Percentiles rank a stretch among this genome's conserved stretches.
phyloP scores from a whole-genome alignment of 2,888 invertebrate species.

The Heliconius erato region DNA sequence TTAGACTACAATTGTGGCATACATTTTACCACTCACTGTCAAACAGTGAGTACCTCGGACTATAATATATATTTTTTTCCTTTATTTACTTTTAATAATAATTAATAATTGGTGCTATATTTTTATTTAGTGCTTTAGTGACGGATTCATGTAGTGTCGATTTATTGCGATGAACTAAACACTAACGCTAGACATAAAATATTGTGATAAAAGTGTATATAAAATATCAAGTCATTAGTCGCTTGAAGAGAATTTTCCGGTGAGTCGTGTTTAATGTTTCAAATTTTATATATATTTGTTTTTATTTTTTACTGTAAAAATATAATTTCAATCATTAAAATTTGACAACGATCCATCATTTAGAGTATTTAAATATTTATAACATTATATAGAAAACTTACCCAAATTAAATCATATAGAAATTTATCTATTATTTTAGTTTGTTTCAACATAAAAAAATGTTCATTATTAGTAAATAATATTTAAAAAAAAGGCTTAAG shows the following conservation, averaged over 20 bases:
- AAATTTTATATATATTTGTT: background rate
- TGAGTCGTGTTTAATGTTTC: conserved; percentile 63
- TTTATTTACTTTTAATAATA: conserved; percentile 3
- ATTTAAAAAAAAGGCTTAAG: conserved; percentile 40
- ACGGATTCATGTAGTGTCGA: conserved; percentile 42
- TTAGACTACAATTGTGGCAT: conserved; percentile 25
- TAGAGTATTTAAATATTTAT: background rate
- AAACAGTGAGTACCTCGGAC: background rate
- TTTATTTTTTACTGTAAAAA: background rate
- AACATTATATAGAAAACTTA: conserved; percentile 8
- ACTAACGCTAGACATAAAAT: conserved; percentile 51
- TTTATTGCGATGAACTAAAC: conserved; percentile 51
- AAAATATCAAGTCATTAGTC: conserved; percentile 84
- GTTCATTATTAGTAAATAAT: background rate
- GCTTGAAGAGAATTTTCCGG: conserved; percentile 84
- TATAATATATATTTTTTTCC: background rate
- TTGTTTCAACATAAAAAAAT: conserved; percentile 1
- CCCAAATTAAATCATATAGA: background rate
- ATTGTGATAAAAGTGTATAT: conserved; percentile 72
- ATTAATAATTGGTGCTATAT: conserved; percentile 28
- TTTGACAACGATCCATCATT: background rate
- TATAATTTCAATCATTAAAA: background rate
- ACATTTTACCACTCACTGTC: conserved; percentile 27
- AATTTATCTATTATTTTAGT: background rate
- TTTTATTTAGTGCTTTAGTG: conserved; percentile 40